These are phyloP conservation scores for Hyposmocoma kahamanoa DNA, from an alignment of 1,140 invertebrate species.

Conservation along the genomic window DNA sequence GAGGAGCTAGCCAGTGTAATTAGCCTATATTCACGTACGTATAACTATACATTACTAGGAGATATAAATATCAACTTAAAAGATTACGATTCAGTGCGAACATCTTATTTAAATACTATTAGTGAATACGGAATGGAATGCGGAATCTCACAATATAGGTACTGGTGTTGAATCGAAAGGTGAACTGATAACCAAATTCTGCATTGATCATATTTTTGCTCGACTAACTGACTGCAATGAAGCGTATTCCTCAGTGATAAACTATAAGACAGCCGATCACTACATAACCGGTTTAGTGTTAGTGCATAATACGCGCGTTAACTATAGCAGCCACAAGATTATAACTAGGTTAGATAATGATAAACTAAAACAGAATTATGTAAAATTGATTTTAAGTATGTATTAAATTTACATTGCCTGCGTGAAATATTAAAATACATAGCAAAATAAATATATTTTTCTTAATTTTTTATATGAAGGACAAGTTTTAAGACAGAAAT, in stretches of 20 bases:
- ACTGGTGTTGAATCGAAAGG: neutral
- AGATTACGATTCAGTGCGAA: neutral
- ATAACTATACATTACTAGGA: neutral
- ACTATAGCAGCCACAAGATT: neutral
- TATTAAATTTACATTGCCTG: too few relatives aligned
- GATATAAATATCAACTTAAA: conserved; percentile 6
- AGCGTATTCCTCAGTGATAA: neutral
- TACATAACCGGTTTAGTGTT: conserved; percentile 8
- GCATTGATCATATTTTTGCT: conserved; percentile 7
- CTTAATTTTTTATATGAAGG: too few relatives aligned
- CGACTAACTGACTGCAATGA: neutral
- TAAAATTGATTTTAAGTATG: neutral
- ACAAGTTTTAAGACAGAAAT: too few relatives aligned
- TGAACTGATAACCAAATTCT: neutral
- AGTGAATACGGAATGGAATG: neutral
- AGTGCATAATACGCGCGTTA: too few relatives aligned
- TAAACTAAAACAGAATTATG: neutral
- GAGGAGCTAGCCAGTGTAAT: neutral
- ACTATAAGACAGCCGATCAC: conserved; percentile 2
- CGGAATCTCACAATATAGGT: conserved; percentile 1
- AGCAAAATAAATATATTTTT: too few relatives aligned
- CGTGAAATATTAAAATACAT: too few relatives aligned
- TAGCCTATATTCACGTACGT: neutral
- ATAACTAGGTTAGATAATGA: conserved; percentile 3
- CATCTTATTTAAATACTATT: neutral